Evolutionary conservation across 92 coral and sea anemone genomes (phyloP).

Genomic region (Zoanthus sansibaricus): DNA sequence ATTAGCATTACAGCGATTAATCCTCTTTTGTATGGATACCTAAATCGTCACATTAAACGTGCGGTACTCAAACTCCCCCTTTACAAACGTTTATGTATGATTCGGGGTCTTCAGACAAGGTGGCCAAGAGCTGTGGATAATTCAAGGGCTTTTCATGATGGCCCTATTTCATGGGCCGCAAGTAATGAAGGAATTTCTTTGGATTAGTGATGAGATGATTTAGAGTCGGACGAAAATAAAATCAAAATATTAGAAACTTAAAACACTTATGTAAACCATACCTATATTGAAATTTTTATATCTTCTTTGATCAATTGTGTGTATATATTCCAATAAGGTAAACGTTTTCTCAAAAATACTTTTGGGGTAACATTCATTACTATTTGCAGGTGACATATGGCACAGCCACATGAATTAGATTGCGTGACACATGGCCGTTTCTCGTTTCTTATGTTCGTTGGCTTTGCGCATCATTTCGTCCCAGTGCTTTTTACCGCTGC

Average conservation of each 20-base stretch:
- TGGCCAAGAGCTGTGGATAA: conserved; percentile 23
- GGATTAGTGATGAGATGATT: not conserved
- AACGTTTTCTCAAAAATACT: no score
- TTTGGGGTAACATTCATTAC: no score
- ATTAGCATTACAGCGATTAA: conserved; percentile 81
- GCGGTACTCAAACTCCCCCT: conserved; percentile 72
- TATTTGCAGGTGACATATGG: no score
- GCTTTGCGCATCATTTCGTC: conserved; percentile 77
- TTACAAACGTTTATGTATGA: conserved; percentile 49
- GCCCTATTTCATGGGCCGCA: conserved; percentile 32
- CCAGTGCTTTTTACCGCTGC: conserved; percentile 89
- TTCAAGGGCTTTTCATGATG: conserved; percentile 20
- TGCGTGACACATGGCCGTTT: conserved; percentile 78
- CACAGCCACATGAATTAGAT: not conserved
- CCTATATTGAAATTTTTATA: no score
- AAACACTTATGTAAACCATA: no score
- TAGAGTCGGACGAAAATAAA: not conserved
- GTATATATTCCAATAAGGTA: no score
- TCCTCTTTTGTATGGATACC: conserved; percentile 87
- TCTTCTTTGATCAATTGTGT: no score
- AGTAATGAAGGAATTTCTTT: conserved; percentile 15
- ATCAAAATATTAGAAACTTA: no score
- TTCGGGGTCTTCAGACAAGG: conserved; percentile 36
- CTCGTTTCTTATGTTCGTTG: conserved; percentile 64
- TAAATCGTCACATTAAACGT: conserved; percentile 85